phyloP scores from a whole-genome alignment of 2,113 vertebrate species.

The Salvelinus fontinalis region DNA sequence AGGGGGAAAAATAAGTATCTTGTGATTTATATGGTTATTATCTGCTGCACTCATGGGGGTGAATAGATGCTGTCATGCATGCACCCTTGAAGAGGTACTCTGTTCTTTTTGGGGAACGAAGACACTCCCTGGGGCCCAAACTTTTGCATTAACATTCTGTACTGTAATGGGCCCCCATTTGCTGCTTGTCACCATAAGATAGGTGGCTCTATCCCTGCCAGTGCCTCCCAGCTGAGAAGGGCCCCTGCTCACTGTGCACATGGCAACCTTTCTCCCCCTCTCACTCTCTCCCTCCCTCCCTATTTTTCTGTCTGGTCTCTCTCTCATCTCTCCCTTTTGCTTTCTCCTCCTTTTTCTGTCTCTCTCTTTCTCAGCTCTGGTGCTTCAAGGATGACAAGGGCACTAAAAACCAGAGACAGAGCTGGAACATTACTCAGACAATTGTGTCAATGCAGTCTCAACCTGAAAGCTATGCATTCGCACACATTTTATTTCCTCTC shows the following conservation, averaged over 20 bases:
- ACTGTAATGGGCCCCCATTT: slow-evolving; percentile 68
- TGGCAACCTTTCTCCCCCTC: too few species aligned
- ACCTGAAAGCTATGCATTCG: background rate
- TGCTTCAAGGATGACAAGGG: background rate
- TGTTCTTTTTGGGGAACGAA: slow-evolving; percentile 45
- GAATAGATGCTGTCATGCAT: slow-evolving; percentile 64
- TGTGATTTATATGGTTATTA: slow-evolving; percentile 74
- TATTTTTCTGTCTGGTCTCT: background rate
- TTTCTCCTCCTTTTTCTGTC: background rate
- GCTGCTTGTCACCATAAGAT: slow-evolving; percentile 71
- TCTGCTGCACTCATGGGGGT: slow-evolving; percentile 63
- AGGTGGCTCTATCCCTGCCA: slow-evolving; percentile 60
- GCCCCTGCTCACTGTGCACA: slow-evolving; percentile 38
- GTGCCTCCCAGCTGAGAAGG: slow-evolving; percentile 60
- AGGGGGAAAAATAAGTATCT: slow-evolving; percentile 39
- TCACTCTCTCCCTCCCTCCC: too few species aligned
- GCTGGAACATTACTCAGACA: background rate
- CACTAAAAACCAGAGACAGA: background rate
- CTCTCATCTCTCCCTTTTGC: slow-evolving; percentile 4
- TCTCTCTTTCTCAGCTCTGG: background rate
- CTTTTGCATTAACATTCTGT: slow-evolving; percentile 68
- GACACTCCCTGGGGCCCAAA: slow-evolving; percentile 50
- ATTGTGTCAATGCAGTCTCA: too few species aligned
- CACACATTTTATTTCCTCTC: background rate
- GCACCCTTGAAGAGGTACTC: slow-evolving; percentile 58